Conservation (phyloP, 2,888 invertebrate species). For the Lepidocyrtoides sp. region DNA sequence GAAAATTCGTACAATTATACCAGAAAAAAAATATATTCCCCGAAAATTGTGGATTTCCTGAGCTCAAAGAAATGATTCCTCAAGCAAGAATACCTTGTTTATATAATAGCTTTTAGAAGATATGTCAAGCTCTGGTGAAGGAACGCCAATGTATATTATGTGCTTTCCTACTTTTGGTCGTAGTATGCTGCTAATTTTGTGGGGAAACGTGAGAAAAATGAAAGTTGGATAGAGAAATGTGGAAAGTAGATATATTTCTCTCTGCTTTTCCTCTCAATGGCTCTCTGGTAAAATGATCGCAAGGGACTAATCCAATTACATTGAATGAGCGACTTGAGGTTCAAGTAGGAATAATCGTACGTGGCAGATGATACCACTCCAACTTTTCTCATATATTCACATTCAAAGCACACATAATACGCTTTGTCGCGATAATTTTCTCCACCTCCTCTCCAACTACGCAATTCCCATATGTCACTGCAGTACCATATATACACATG, state of each 20-base stretch:
- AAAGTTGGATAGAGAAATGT: not conserved
- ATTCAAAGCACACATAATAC: not conserved
- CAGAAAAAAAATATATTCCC: too few species aligned
- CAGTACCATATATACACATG: not conserved
- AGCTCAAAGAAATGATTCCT: too few species aligned
- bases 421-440: conserved; percentile 9
- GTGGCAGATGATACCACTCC: not conserved
- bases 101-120: too few species aligned
- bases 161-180: too few species aligned
- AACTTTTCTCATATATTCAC: not conserved
- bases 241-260: not conserved
- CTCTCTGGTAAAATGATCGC: conserved; percentile 52
- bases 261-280: not conserved
- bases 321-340: conserved; percentile 68
- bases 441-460: not conserved
- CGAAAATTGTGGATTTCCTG: too few species aligned
- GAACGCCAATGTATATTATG: too few species aligned
- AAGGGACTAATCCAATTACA: conserved; percentile 74
- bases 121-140: too few species aligned
- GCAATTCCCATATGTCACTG: not conserved
- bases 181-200: not conserved
- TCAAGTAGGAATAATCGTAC: conserved; percentile 12
- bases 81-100: too few species aligned
- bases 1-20: too few species aligned
- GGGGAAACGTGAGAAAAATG: not conserved